Base-by-base conservation (phyloP, 2,113 vertebrate genomes). In the Alectura lathami region DNA sequence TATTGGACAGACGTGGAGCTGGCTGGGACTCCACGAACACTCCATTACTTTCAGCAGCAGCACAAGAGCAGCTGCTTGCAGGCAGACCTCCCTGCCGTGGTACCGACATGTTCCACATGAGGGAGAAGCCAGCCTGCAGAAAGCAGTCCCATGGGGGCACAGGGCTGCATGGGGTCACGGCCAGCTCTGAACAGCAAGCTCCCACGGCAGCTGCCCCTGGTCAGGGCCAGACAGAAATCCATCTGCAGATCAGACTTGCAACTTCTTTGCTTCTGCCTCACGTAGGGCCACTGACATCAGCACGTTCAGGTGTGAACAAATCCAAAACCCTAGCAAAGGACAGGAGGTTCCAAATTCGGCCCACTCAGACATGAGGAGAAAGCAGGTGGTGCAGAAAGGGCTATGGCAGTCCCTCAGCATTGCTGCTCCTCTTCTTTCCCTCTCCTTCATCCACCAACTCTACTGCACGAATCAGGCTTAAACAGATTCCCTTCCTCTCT, bases 131-230 rank as follows among this genome's bases (percentile, higher is more conserved):
- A 3, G 18, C 22, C 78, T 6, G 3, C 13, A 5, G 62, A 36
- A 5, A 73, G 36, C 1, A 2, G 23, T 50, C 32, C 76, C 2
- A 1, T 1, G 0, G n/a, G 20, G 34, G 14, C 26, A 38, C 9
- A 0, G 69, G 27, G 66, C 48, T 30, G 45, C 2, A 5, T 6
- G 3, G 26, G 11, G 36, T 8, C 13, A 29, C n/a, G 7, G 29
- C 32, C 26, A 5, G 53, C 45, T 11, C 43, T 13, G 23, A 29
- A 36, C 57, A 1, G 17, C 24, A 64, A 83, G 54, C 47, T 69
- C 34, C 60, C 14, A 15, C 9, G 0, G 10, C 0, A 0, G 53
- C 47, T 57, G 22, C 34, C 45, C 50, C 22, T 0, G 22, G 6
- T 20, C 79, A 15, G 22, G 14, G 60, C 18, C 45, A 5, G 45